Conservation (phyloP, 2,113 vertebrate species). For the Labeo rohita region DNA sequence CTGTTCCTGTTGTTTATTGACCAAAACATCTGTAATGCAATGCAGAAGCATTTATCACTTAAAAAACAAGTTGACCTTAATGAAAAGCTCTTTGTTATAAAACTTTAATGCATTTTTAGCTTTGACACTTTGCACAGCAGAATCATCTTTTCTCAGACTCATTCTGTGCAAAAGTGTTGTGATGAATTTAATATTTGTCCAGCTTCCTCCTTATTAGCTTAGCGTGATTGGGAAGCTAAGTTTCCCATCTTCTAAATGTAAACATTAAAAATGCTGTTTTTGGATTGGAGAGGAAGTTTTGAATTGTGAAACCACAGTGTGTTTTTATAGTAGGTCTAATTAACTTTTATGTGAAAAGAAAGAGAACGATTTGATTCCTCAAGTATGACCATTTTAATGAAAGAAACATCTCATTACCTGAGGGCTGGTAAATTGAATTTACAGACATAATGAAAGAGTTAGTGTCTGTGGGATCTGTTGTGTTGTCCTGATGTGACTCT, state of each 20-base stretch:
- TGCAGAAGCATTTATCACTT: background rate
- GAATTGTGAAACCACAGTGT: background rate
- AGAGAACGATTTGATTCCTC: background rate
- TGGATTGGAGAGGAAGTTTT: background rate
- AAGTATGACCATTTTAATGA: background rate
- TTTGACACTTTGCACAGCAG: no score
- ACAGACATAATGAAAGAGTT: no score
- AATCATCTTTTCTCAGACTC: background rate
- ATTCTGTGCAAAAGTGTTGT: background rate
- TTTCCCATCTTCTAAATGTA: background rate
- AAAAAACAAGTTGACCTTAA: background rate
- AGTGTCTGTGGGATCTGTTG: no score
- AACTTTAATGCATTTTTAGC: background rate
- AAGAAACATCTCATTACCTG: background rate
- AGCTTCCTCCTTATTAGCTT: background rate
- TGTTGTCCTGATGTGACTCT: no score
- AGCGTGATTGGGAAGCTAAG: background rate
- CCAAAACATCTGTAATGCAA: slow-evolving; percentile 4
- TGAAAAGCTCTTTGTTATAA: background rate
- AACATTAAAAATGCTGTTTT: background rate
- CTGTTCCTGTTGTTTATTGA: background rate
- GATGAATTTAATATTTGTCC: background rate
- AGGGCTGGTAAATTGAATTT: background rate
- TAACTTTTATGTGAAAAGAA: background rate
- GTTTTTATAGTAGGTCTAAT: background rate